Evolutionary conservation across 2,113 vertebrate genomes (phyloP), one percentile per base, ranked within the genome.

Genomic region (Barnardius zonarius): DNA sequence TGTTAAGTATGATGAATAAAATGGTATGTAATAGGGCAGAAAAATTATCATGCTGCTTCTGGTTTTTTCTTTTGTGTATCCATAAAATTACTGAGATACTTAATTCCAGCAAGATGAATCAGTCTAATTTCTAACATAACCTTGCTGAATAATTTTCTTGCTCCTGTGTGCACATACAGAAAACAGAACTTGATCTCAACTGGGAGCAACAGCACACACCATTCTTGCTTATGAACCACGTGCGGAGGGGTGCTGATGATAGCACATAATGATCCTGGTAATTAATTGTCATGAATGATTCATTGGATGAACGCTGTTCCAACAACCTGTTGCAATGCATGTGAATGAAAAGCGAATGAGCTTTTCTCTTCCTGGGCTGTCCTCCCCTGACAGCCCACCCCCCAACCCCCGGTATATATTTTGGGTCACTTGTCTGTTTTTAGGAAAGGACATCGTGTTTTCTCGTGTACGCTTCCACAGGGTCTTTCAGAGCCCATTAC

Each of bases 1-100:
- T 82, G 59, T 95, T 73, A 78, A 92, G 24, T 93, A 72, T 79
- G 68, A 84, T 2, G 0, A 96, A 95, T 96, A 93, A 93, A 96
- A 79, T 52, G 13, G 19, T 90, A 68, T 64, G 16, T 84, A 72
- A 88, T 82, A 93, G 83, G 90, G 77, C 77, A 95, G 80, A 94
- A 86, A 82, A 48, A 8, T 11, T 64, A 4, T 91, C 44, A n/a
- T 68, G 43, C 69, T 93, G 80, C 51, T 44, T 95, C 64, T 64
- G 59, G 7, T 37, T 95, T 92, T 48, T 31, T 15, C 33, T 57
- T 81, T 57, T 66, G 23, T 75, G 8, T 63, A 18, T 80, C 66
- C 6, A 16, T 55, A n/a, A 88, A 90, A 48, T 83, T 20, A 24
- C 9, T 25, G 20, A 41, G 57, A 66, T 23, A 59, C 11, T 27